Percentiles rank a stretch among this genome's conserved stretches.
These are phyloP conservation scores for Brachynemurus nebulosus DNA, from an alignment of 2,888 invertebrate species.

Conservation along the genomic window DNA sequence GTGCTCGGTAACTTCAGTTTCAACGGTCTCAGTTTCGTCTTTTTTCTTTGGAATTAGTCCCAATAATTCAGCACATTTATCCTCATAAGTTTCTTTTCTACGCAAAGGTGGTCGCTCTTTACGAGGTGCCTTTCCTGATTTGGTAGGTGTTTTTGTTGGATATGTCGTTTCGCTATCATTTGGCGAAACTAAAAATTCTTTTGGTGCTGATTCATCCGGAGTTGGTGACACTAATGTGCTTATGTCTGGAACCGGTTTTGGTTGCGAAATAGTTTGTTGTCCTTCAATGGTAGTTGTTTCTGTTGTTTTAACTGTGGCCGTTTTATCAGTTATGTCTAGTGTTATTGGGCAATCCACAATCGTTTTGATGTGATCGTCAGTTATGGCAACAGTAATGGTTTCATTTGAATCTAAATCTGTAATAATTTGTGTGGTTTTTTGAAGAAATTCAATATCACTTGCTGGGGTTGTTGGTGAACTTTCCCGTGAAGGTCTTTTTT, in stretches of 20 bases:
- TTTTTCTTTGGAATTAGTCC: slow-evolving; percentile 41
- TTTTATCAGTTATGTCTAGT: no score
- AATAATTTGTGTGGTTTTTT: slow-evolving; percentile 16
- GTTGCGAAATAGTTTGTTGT: slow-evolving; percentile 11
- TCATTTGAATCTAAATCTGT: slow-evolving; percentile 9
- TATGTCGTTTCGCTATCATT: slow-evolving; percentile 26
- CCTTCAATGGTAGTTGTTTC: not conserved
- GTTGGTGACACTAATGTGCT: slow-evolving; percentile 31
- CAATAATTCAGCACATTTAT: slow-evolving; percentile 53
- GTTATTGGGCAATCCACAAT: no score
- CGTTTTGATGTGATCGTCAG: slow-evolving; percentile 27
- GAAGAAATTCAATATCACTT: slow-evolving; percentile 37
- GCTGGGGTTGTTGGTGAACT: slow-evolving; percentile 41
- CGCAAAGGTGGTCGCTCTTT: slow-evolving; percentile 43
- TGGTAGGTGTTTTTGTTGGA: slow-evolving; percentile 22
- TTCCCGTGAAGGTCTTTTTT: slow-evolving; percentile 22
- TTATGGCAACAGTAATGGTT: slow-evolving; percentile 17
- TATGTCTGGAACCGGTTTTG: slow-evolving; percentile 28
- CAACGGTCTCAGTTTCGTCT: not conserved
- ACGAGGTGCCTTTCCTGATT: slow-evolving; percentile 26
- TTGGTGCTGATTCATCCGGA: slow-evolving; percentile 32
- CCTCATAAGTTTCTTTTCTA: slow-evolving; percentile 58
- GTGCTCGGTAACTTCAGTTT: not conserved
- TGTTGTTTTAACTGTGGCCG: slow-evolving; percentile 6
- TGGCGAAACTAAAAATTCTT: slow-evolving; percentile 33